These are phyloP conservation scores for Harmothoe impar DNA, from an alignment of 2,888 invertebrate genomes.

Conservation along the genomic window DNA sequence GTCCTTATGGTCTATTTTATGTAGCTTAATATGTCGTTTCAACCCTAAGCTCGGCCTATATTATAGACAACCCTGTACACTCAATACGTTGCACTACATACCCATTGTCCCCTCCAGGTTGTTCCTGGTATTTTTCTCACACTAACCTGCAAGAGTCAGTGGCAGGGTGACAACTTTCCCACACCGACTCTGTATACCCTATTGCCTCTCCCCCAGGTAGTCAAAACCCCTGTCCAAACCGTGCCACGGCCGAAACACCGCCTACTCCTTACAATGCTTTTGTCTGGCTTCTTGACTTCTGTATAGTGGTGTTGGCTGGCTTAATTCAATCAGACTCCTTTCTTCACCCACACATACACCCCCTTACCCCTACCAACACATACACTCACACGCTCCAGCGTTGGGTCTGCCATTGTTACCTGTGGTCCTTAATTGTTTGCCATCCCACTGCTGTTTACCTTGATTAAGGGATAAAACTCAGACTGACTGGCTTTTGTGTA, in stretches of 20 bases:
- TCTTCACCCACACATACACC: neutral
- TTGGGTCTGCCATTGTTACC: slow-evolving; percentile 25
- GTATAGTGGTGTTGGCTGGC: neutral
- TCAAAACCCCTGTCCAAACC: slow-evolving; percentile 28
- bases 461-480: slow-evolving; percentile 58
- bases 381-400: neutral
- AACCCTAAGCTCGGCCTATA: no score
- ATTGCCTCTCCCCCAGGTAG: neutral
- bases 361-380: neutral
- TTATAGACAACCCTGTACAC: neutral
- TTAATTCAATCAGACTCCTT: slow-evolving; percentile 6
- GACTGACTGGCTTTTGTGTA: neutral
- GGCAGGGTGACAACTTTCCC: slow-evolving; percentile 25
- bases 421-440: slow-evolving; percentile 29
- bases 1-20: no score
- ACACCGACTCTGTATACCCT: slow-evolving; percentile 2
- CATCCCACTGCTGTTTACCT: neutral
- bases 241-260: neutral
- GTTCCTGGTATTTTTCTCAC: neutral
- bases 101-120: neutral
- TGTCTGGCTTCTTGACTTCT: slow-evolving; percentile 31
- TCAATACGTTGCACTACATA: neutral
- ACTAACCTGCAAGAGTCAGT: neutral
- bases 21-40: no score
- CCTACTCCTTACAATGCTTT: neutral